Base-by-base conservation (phyloP, 2,888 invertebrate species). In the Orgyia antiqua region DNA sequence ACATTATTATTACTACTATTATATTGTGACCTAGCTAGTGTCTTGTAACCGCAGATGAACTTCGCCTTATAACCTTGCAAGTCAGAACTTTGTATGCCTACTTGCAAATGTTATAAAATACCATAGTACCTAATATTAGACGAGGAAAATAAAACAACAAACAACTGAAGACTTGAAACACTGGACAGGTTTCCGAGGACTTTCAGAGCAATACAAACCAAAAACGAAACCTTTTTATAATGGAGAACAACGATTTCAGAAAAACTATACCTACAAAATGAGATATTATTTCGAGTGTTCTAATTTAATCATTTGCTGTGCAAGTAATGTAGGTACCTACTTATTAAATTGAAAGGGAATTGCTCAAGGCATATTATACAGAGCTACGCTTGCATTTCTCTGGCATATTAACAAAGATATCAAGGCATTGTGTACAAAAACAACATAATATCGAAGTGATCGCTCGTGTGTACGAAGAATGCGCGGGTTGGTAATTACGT, bases 351-450 rank as follows among this genome's bases (percentile, higher is more conserved):
- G 37, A 39, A 26, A 43, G 33, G 10, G 33, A 30, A 42, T 42
- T 37, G 38, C 33, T 39, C 29, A 60, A 47, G 35, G 40, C 42
- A 38, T 42, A 58, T 55, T 61, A 56, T 54, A 53, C 4, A 15
- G n/a, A n/a, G n/a, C n/a, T n/a, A n/a, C 61, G 58, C 49, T 52
- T 56, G 48, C 51, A 61, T 58, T 64, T 62, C 58, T 51, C 51
- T 54, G 45, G 53, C 54, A 54, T 58, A 69, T 66, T 67, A 71
- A 68, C 66, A 65, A 57, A 69, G 69, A 72, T 68, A 72, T 71
- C 64, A 69, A 65, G 64, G 57, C 64, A 68, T 70, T 64, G 63
- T 42, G 53, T 54, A 57, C 48, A 61, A 61, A 62, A 70, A 68
- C 66, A 69, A 68, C 67, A 66, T 67, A 69, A 71, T 66, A 59